Conservation (phyloP, 2,888 invertebrate species). For the Exocentrus adspersus region DNA sequence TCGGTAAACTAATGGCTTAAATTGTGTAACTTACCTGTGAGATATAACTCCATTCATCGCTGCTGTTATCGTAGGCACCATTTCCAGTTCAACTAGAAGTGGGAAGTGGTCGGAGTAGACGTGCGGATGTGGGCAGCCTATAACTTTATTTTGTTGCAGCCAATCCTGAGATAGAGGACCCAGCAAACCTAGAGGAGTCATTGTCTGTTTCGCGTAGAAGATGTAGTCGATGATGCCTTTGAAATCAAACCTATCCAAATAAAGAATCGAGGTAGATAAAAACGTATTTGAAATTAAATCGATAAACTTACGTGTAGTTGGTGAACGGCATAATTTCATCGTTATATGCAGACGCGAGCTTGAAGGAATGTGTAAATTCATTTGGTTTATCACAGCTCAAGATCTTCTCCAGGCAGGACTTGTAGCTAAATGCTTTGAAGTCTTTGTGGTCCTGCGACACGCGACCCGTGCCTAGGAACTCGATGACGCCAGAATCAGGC, state of each 20-base stretch:
- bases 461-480: slow-evolving; percentile 91
- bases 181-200: slow-evolving; percentile 93
- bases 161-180: slow-evolving; percentile 95
- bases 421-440: slow-evolving; percentile 96
- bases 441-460: slow-evolving; percentile 93
- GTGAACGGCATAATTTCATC: slow-evolving; percentile 97
- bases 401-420: slow-evolving; percentile 89
- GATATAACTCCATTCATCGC: slow-evolving; percentile 83
- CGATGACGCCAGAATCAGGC: slow-evolving; percentile 97
- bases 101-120: slow-evolving; percentile 97
- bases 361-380: slow-evolving; percentile 96
- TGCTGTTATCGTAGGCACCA: slow-evolving; percentile 80
- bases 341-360: slow-evolving; percentile 93
- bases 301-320: slow-evolving; percentile 97
- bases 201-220: slow-evolving; percentile 95
- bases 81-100: slow-evolving; percentile 88
- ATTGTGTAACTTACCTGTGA: slow-evolving; percentile 72
- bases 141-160: slow-evolving; percentile 95
- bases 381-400: slow-evolving; percentile 84
- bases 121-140: slow-evolving; percentile 97
- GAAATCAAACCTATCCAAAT: slow-evolving; percentile 89
- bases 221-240: slow-evolving; percentile 99
- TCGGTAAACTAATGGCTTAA: too few relatives aligned
- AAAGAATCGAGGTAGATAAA: background rate
- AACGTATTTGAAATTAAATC: too few relatives aligned